Conservation (phyloP, 2,797 vertebrate genomes). For the Sarcophilus harrisii region DNA sequence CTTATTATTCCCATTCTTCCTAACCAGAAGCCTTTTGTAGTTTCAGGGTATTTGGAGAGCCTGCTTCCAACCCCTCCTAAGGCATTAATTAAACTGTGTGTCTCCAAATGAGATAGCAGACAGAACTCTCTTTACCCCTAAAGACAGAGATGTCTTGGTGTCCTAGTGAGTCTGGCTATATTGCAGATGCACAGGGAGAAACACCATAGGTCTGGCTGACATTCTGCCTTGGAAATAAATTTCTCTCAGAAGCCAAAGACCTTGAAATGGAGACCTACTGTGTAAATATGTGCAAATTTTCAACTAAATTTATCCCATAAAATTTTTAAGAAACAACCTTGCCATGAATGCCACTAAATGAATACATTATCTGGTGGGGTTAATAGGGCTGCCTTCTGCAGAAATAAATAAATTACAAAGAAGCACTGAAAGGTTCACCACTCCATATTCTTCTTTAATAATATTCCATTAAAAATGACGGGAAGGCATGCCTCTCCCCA, state of each 20-base stretch:
- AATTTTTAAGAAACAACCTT: slow-evolving; percentile 85
- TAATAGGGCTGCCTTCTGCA: slow-evolving; percentile 84
- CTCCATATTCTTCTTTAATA: slow-evolving; percentile 85
- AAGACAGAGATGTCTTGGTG: slow-evolving; percentile 59
- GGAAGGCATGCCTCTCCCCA: slow-evolving; percentile 78
- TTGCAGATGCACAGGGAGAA: slow-evolving; percentile 35
- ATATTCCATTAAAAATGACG: slow-evolving; percentile 85
- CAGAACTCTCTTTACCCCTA: not conserved
- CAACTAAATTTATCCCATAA: slow-evolving; percentile 84
- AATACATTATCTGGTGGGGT: slow-evolving; percentile 85
- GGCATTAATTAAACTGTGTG: not conserved
- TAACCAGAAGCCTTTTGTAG: not conserved
- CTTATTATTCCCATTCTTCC: not conserved
- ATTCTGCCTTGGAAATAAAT: slow-evolving; percentile 70
- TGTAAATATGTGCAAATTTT: slow-evolving; percentile 84
- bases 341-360: slow-evolving; percentile 76
- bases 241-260: slow-evolving; percentile 77
- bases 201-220: slow-evolving; percentile 58
- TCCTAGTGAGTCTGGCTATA: slow-evolving; percentile 53
- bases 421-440: slow-evolving; percentile 84
- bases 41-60: not conserved
- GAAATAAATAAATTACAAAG: slow-evolving; percentile 87
- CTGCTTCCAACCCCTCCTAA: not conserved
- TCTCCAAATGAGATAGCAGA: not conserved
- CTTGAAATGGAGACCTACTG: slow-evolving; percentile 81